A percentile compares a stretch with the other conserved stretches of the same genome.
phyloP scores from a whole-genome alignment of 2,888 invertebrate species.

The Andrena haemorrhoa region DNA sequence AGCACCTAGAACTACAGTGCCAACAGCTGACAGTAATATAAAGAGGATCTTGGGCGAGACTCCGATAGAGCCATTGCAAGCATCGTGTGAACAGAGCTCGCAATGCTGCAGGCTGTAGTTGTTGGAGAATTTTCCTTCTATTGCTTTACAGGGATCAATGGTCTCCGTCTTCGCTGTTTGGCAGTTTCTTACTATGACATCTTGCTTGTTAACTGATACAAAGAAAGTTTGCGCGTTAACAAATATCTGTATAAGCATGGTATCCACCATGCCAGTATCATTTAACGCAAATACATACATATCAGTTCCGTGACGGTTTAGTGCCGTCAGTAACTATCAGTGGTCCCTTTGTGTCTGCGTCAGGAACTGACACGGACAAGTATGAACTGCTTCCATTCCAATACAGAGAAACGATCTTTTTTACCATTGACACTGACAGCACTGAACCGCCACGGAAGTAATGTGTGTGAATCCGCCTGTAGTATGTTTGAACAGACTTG shows the following conservation, averaged over 20 bases:
- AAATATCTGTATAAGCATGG: not conserved
- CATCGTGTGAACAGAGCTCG: slow-evolving; percentile 74
- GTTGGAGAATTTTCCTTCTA: slow-evolving; percentile 54
- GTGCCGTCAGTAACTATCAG: too few relatives aligned
- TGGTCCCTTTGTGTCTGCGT: too few relatives aligned
- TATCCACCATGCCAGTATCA: too few relatives aligned
- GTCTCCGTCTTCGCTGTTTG: slow-evolving; percentile 75
- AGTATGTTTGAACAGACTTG: too few relatives aligned
- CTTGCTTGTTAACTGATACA: slow-evolving; percentile 28
- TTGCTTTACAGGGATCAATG: slow-evolving; percentile 76
- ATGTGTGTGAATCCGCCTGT: too few relatives aligned
- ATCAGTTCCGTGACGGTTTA: too few relatives aligned
- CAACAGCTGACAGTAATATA: slow-evolving; percentile 67
- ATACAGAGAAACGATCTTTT: too few relatives aligned
- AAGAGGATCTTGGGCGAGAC: slow-evolving; percentile 65
- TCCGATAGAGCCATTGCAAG: slow-evolving; percentile 75
- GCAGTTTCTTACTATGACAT: slow-evolving; percentile 73
- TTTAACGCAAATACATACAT: too few relatives aligned
- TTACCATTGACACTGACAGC: too few relatives aligned
- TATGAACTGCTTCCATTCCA: too few relatives aligned
- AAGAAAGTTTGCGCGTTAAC: not conserved
- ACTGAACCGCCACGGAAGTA: too few relatives aligned
- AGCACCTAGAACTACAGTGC: slow-evolving; percentile 61
- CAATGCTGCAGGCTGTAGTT: slow-evolving; percentile 64
- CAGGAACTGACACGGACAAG: too few relatives aligned